Evolutionary conservation across 2,888 invertebrate species (phyloP), one percentile per base, ranked within the genome.

Genomic region (Melinopterus prodromus): DNA sequence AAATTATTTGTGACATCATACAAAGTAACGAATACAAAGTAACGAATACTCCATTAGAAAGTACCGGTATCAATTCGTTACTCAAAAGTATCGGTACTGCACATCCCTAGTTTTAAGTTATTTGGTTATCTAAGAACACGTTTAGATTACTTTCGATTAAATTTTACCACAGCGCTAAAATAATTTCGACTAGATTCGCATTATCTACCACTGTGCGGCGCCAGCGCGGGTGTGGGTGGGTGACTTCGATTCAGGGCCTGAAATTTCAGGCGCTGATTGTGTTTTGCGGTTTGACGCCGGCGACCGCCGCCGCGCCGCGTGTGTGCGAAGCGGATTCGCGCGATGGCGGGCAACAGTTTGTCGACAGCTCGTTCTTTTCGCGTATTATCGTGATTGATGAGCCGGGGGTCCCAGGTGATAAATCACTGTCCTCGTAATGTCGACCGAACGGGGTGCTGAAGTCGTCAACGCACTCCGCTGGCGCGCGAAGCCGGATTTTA

Each of bases 361-460:
- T 76, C 76, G 53, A 53, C 76, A 3, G 76, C 69, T 38, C 69
- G 38, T 78, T 70, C 70, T 78, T 70, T 36, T 38, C 53, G 71
- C 16, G 71, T 71, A 77, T 69, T 77, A 71, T 26, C 38, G 71
- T 78, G 78, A 78, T 78, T 78, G 78, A 78, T 78, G 78, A 78
- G 16, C 70, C 26, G 53, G 53, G n/a, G 38, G 16, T 37, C 77
- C 15, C 78, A 78, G 78, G 78, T 78, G 78, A 78, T 78, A 78
- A 71, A 78, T 78, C 78, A 78, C 71, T 71, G 78, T 71, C 78
- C 70, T 71, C 77, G 77, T 69, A 35, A 38, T 53, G 69, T 15
- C 16, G 76, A 7, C 9, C 53, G 53, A 12, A 53, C 53, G 53
- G 53, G 53, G 53, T 4, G 53, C 53, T 72, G 72, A 72, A 72